Evolutionary conservation across 2,797 vertebrate species (phyloP), one percentile per base, ranked within the genome.

Genomic region (Acipenser oxyrinchus): DNA sequence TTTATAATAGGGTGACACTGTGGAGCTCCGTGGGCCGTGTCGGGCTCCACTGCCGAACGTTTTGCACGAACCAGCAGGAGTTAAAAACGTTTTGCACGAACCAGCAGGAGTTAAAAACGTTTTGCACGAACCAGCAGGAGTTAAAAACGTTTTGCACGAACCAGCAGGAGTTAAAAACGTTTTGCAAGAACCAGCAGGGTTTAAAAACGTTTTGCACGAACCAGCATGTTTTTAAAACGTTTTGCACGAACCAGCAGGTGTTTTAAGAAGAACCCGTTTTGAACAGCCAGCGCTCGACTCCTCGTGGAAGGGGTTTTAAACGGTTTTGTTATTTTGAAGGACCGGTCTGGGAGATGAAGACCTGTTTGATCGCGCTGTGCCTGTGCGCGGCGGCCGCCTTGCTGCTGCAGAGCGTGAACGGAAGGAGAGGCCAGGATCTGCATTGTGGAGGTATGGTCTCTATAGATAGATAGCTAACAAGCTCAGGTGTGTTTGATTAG

Each of bases 361-460:
- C 74, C 48, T 71, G 60, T 10, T 58, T 70, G 69, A 63, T 74
- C 3, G 67, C 82, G 70, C 55, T 82, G 65, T 49, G 64, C 52
- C 65, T 87, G 51, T 87, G 82, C 61, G 49, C 82, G 71, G 23
- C 89, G 52, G 8, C 89, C 71, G 82, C 78, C 63, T 73, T 83
- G 49, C 82, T 92, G 65, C 71, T 88, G 79, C 78, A 78, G 69
- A 8, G 52, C 11, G 74, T 75, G 10, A 76, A 85, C 51, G 87
- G 89, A 75, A 87, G 92, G 68, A 93, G 88, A 68, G 89, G 92
- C 75, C 95, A 98, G 79, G 95, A 98, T 84, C 81, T 95, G 67
- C 90, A 87, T 74, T 97, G 95, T 78, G 95, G 95, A 91, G 95
- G 95, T 96, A 80, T 66, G 18, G 60, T 67, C 1, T 51, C 51